phyloP scores from a whole-genome alignment of 2,888 invertebrate species.

The Therioaphis trifolii region DNA sequence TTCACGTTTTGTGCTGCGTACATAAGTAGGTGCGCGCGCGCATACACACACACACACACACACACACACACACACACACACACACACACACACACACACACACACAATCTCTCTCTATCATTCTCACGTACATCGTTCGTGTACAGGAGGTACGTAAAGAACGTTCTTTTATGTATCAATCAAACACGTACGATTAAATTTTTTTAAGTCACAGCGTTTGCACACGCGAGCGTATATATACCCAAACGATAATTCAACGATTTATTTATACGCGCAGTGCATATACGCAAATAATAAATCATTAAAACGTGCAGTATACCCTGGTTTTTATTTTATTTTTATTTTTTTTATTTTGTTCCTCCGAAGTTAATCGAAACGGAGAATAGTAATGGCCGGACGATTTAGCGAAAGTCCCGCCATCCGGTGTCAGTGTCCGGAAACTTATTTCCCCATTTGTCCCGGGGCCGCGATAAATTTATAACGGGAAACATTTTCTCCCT shows the following conservation, averaged over 20 bases:
- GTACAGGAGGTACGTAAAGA: not conserved
- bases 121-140: no score
- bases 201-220: not conserved
- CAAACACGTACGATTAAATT: not conserved
- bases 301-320: constrained; percentile 15
- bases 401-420: constrained; percentile 61
- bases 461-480: constrained; percentile 53
- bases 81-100: no score
- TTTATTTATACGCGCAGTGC: not conserved
- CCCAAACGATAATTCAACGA: constrained; percentile 3
- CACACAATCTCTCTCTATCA: no score
- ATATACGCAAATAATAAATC: constrained; percentile 23
- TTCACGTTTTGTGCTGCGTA: not conserved
- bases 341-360: constrained; percentile 35
- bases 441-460: constrained; percentile 62
- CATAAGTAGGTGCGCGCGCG: not conserved
- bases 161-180: not conserved
- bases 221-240: not conserved
- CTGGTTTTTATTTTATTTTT: not conserved
- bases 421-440: constrained; percentile 62
- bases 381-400: constrained; percentile 57
- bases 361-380: constrained; percentile 56
- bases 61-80: no score
- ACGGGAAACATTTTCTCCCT: constrained; percentile 58
- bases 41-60: not conserved